Conservation (phyloP, 2,113 vertebrate species). For the Stigmatopora argus region DNA sequence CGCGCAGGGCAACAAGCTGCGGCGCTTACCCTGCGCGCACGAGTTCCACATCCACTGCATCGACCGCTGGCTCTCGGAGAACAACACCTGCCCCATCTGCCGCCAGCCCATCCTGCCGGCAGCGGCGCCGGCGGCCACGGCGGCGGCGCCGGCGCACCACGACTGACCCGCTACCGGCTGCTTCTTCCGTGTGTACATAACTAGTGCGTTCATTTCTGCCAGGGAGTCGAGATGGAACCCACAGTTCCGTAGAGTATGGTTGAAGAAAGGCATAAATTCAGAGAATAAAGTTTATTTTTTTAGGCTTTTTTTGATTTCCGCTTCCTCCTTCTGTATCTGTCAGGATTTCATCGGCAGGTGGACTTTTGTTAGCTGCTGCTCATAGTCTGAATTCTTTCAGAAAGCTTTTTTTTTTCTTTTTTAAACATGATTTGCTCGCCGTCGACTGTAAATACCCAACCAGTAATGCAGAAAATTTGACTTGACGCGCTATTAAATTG, state of each 20-base stretch:
- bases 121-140: slow-evolving; percentile 39
- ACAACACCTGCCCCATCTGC: slow-evolving; percentile 93
- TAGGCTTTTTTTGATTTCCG: slow-evolving; percentile 60
- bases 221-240: slow-evolving; percentile 57
- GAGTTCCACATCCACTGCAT: slow-evolving; percentile 97
- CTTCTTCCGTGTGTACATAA: slow-evolving; percentile 65
- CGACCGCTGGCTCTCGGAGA: slow-evolving; percentile 94
- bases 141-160: slow-evolving; percentile 56
- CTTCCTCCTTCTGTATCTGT: slow-evolving; percentile 30
- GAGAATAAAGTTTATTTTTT: slow-evolving; percentile 79
- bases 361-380: slow-evolving; percentile 49
- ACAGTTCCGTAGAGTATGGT: slow-evolving; percentile 38
- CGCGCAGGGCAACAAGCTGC: slow-evolving; percentile 88
- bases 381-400: slow-evolving; percentile 41
- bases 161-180: slow-evolving; percentile 61
- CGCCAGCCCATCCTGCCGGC: slow-evolving; percentile 78
- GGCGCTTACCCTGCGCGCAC: slow-evolving; percentile 85
- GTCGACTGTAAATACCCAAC: slow-evolving; percentile 67
- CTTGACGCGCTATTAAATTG: slow-evolving; percentile 48
- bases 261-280: slow-evolving; percentile 62
- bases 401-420: slow-evolving; percentile 39
- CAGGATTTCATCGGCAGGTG: slow-evolving; percentile 21
- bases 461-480: slow-evolving; percentile 39
- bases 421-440: slow-evolving; percentile 40
- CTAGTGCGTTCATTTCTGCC: slow-evolving; percentile 50